Conservation (phyloP, 2,888 invertebrate genomes). For the Eupeodes luniger region DNA sequence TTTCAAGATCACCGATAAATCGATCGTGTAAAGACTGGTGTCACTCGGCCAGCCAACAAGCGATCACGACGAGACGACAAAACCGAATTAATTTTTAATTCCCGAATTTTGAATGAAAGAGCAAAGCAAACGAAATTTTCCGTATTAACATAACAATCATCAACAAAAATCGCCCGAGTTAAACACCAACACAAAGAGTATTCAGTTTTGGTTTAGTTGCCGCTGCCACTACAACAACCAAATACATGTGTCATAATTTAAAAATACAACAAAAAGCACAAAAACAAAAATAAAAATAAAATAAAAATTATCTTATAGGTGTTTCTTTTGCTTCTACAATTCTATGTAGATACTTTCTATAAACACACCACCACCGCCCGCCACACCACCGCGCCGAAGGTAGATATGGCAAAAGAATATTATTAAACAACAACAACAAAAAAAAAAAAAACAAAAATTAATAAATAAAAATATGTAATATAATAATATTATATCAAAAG, state of each 20-base stretch:
- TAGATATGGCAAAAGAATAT: conserved; percentile 41
- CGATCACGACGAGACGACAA: conserved; percentile 43
- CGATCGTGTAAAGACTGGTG: not conserved
- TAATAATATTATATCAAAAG: conserved; percentile 63
- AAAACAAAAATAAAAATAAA: conserved; percentile 71
- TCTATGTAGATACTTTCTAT: conserved; percentile 31
- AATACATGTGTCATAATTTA: conserved; percentile 76
- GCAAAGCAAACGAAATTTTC: conserved; percentile 61
- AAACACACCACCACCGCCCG: conserved; percentile 16
- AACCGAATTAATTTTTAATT: conserved; percentile 61
- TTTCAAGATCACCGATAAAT: conserved; percentile 23
- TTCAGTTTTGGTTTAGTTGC: conserved; percentile 60
- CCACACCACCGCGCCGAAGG: conserved; percentile 14
- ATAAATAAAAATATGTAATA: conserved; percentile 62
- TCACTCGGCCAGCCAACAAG: not conserved
- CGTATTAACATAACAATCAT: conserved; percentile 61
- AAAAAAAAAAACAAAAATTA: conserved; percentile 46
- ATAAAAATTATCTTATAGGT: conserved; percentile 56
- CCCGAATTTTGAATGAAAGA: conserved; percentile 72
- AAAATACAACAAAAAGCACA: conserved; percentile 75
- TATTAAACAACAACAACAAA: conserved; percentile 15
- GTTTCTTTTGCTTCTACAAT: conserved; percentile 41
- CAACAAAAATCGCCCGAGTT: conserved; percentile 56
- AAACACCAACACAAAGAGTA: conserved; percentile 63
- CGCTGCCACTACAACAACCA: conserved; percentile 64